Evolutionary conservation across 2,888 invertebrate genomes (phyloP), one percentile per base, ranked within the genome.

Genomic region (Nycteola revayana): DNA sequence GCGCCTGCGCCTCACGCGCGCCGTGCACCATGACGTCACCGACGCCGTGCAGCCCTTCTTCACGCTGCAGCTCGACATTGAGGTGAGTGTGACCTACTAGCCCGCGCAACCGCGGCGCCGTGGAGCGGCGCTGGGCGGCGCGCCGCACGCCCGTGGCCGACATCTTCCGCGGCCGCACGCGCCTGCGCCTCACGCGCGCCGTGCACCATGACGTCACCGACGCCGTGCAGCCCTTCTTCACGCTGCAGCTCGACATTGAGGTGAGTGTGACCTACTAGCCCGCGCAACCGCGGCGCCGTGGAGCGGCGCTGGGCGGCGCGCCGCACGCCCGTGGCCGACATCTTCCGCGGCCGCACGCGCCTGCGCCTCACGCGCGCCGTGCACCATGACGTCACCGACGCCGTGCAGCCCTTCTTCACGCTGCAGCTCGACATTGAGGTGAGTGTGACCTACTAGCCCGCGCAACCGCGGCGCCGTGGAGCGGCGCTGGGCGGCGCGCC

Each of bases 21-120:
- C n/a, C n/a, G n/a, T n/a, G n/a, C n/a, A n/a, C n/a, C n/a, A n/a
- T n/a, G n/a, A n/a, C 68, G 93, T 94, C 51, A 96, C 97, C 0
- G 97, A 97, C 70, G 96, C 95, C 53, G 94, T 98, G 48, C 96
- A 98, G 76, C 98, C 98, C 0, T 98, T 98, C 89, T 98, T 98
- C 76, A 97, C 98, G 1, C 90, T 98, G 43, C 98, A 97, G 75
- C 91, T 98, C 17, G 97, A 98, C 68, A 97, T 98, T 57, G 96
- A 97, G 91, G 97, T 96, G 72, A 7, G 33, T n/a, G n/a, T n/a
- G n/a, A n/a, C n/a, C n/a, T n/a, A n/a, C n/a, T n/a, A n/a, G 94
- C 39, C 95, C 94, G 9, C 94, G 93, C 70, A 96, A 96, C 80
- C 96, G 96, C 74, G 95, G 96, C 53, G 94, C 95, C 33, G 93